Base-by-base conservation (phyloP, 2,797 vertebrate species). In the Meriones psammophilus region DNA sequence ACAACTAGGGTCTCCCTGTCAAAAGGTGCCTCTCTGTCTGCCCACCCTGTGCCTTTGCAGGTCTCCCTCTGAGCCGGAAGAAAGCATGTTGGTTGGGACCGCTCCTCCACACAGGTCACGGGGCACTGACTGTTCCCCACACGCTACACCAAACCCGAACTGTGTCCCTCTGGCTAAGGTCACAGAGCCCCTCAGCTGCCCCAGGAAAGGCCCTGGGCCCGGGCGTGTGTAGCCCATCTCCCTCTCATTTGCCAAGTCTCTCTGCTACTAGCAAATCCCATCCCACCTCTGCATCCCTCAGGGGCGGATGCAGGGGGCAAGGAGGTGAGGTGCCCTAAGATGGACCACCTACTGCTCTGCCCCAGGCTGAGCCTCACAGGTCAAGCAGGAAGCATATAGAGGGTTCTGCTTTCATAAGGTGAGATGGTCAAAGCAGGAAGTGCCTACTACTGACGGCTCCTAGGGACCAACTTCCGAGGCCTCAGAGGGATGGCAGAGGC, bases 351-450 rank as follows among this genome's bases (percentile, higher is more conserved):
- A 36, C 42, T 42, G 54, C 66, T 77, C 54, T 3, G 39, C 10
- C 9, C 69, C 42, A 36, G 28, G 20, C 8, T 56, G 36, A n/a
- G 68, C 64, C 56, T 88, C 66, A 42, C 87, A 76, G 54, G 69
- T 22, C 30, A 28, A 71, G 77, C 17, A 13, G 54, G 90, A 50
- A 15, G 17, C 18, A 0, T 18, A 15, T 4, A 62, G 14, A 8
- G 77, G 46, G n/a, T 20, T 6, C 33, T 69, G 91, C 20, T 86
- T 73, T 33, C 8, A 20, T 22, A 39, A 6, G 76, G 28, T 50
- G 33, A 3, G 26, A 20, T 14, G 26, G 2, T 2, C 24, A 8
- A 39, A 28, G 17, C 1, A 0, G 8, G 13, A 13, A 0, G 14
- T 20, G 60, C 17, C 22, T 24, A 15, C 26, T 17, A 18, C 22